Conservation (phyloP, 1,140 invertebrate genomes). For the Cheumatopsyche charites region DNA sequence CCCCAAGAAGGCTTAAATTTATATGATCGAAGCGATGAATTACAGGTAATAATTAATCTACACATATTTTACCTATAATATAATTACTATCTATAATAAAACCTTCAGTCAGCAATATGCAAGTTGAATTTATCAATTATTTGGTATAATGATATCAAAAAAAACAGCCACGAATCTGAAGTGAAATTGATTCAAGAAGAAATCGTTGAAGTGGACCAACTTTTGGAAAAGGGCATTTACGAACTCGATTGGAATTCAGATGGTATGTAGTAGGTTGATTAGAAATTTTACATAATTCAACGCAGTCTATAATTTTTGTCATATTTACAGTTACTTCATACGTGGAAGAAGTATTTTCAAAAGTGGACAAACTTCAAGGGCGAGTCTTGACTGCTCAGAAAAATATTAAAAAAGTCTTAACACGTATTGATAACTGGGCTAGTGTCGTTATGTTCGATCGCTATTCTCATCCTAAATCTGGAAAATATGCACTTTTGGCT, state of each 20-base stretch:
- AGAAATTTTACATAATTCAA: too few species aligned
- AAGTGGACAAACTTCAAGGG: constrained; percentile 64
- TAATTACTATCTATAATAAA: background rate
- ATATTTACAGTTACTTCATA: constrained; percentile 60
- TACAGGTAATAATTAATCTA: constrained; percentile 56
- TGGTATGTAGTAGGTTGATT: constrained; percentile 55
- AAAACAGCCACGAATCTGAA: constrained; percentile 69
- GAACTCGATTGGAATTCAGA: constrained; percentile 73
- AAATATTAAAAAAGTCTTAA: constrained; percentile 65
- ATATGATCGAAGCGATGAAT: constrained; percentile 62
- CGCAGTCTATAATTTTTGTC: too few species aligned
- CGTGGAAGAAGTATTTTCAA: constrained; percentile 58
- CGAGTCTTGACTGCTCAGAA: constrained; percentile 71
- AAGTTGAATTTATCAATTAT: constrained; percentile 62
- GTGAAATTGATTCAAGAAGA: constrained; percentile 71
- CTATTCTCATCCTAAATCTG: constrained; percentile 51
- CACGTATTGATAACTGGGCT: constrained; percentile 71
- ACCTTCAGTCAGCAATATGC: constrained; percentile 51
- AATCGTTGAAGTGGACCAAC: constrained; percentile 66
- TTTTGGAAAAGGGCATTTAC: constrained; percentile 67
- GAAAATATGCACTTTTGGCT: constrained; percentile 56
- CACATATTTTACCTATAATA: too few species aligned
- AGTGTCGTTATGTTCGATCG: constrained; percentile 70
- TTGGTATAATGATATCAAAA: constrained; percentile 73
- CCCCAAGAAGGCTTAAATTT: constrained; percentile 64